Percentiles rank a stretch among this genome's conserved stretches.
phyloP scores from a whole-genome alignment of 2,888 invertebrate species.

The Hymenopus coronatus region DNA sequence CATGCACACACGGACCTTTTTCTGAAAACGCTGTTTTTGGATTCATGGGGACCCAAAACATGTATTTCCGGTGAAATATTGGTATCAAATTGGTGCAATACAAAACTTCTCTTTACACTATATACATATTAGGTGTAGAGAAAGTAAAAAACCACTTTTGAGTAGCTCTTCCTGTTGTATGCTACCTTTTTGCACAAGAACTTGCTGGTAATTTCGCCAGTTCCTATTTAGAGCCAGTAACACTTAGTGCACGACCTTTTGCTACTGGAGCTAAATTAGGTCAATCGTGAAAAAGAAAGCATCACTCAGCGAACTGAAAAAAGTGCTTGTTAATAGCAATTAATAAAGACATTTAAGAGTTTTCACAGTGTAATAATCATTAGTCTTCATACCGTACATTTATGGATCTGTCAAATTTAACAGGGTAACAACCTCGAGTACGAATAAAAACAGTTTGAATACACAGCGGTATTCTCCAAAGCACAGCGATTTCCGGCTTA shows the following conservation, averaged over 20 bases:
- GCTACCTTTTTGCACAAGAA: neutral
- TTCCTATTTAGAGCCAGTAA: neutral
- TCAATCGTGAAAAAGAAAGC: neutral
- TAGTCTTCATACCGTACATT: neutral
- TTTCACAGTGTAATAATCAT: neutral
- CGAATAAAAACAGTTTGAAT: too few species aligned
- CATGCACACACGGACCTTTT: too few species aligned
- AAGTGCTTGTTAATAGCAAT: neutral
- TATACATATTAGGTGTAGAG: too few species aligned
- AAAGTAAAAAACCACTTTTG: neutral
- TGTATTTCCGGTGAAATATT: too few species aligned
- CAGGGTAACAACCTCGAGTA: too few species aligned
- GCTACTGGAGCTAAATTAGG: neutral
- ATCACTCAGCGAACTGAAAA: neutral
- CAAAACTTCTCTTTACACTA: too few species aligned
- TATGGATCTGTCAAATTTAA: too few species aligned
- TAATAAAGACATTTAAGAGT: neutral
- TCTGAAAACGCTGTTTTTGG: too few species aligned
- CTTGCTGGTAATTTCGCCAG: neutral
- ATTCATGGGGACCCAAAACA: too few species aligned
- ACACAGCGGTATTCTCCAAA: too few species aligned
- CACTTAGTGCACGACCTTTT: neutral
- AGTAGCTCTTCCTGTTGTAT: neutral
- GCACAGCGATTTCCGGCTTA: too few species aligned
- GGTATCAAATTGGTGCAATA: too few species aligned